Evolutionary conservation across 30 jellyfish, hydroid and myxozoan genomes (phyloP).

Genomic region (Aurelia sp.): DNA sequence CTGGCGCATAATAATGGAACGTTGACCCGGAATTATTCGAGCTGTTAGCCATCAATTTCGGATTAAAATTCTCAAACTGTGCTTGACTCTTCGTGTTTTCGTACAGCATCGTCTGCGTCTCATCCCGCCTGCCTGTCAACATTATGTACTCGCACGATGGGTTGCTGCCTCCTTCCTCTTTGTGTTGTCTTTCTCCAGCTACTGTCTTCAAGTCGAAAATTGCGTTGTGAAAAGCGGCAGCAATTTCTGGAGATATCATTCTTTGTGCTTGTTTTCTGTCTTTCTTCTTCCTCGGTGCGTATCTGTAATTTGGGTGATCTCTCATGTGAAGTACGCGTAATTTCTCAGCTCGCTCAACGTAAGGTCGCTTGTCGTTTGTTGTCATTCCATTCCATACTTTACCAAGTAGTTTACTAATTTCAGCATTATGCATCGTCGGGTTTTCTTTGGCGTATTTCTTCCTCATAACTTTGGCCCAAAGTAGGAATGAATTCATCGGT

Average conservation of each 20-base stretch:
- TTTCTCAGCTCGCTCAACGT: constrained; percentile 87
- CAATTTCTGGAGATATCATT: constrained; percentile 92
- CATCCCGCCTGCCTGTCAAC: constrained; percentile 68
- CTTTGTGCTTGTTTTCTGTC: constrained; percentile 80
- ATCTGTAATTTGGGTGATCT: constrained; percentile 93
- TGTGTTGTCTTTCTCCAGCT: constrained; percentile 6
- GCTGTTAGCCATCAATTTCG: background rate
- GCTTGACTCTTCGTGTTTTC: constrained; percentile 32
- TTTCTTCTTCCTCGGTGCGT: constrained; percentile 94
- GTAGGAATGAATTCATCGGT: constrained; percentile 94
- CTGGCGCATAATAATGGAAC: constrained; percentile 60
- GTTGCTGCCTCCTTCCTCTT: constrained; percentile 27
- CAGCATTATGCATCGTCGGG: constrained; percentile 98
- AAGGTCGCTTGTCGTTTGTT: constrained; percentile 93
- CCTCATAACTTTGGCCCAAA: constrained; percentile 98
- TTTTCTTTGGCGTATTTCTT: constrained; percentile 89
- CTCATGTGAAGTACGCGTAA: constrained; percentile 93
- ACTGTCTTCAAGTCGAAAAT: constrained; percentile 82
- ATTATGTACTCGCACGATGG: constrained; percentile 50
- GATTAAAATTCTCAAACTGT: background rate
- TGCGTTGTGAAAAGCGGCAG: constrained; percentile 92
- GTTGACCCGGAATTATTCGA: constrained; percentile 33
- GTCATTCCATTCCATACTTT: constrained; percentile 96
- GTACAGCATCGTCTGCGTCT: constrained; percentile 37
- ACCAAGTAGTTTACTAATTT: constrained; percentile 92